Evolutionary conservation across 2,113 vertebrate species (phyloP), one percentile per base, ranked within the genome.

Genomic region (Gambusia affinis): DNA sequence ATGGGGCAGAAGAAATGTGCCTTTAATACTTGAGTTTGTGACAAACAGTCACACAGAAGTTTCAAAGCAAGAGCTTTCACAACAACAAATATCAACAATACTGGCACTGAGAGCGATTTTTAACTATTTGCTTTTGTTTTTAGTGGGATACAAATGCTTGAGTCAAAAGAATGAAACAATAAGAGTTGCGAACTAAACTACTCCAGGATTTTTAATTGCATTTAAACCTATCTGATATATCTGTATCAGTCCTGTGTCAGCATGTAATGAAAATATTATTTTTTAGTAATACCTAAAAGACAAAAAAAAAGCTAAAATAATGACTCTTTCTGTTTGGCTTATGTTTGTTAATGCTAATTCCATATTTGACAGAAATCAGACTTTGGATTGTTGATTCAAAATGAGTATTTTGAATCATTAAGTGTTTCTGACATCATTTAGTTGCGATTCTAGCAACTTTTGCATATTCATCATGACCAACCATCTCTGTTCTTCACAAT

Each of bases 1-100:
- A 69, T 14, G 57, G 77, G 60, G 72, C 35, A 31, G 73, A 57
- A 79, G 68, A 77, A 84, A 73, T 83, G 72, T 67, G 70, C 67
- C 82, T 79, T 12, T 33, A 44, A 67, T n/a, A 30, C 73, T 64
- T 78, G 75, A 76, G 75, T 68, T 54, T 28, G 37, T 76, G 57
- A 60, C 47, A 65, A 66, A 14, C 12, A 30, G 47, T 24, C 2
- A 63, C 67, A 67, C 42, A 57, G 14, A 87, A 76, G 63, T 79
- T 84, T 76, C 27, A 24, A 19, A 64, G 73, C 80, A 33, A 31
- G 19, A 77, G 29, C 67, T 64, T 28, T 31, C 75, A 62, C 54
- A 71, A 78, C 29, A 57, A 47, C 15, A 35, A 8, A 54, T 24
- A 54, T 19, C 51, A 54, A 7, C 51, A 22, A 54, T 28, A 14